phyloP scores from a whole-genome alignment of 2,888 invertebrate genomes.

The Drosophila affinis region DNA sequence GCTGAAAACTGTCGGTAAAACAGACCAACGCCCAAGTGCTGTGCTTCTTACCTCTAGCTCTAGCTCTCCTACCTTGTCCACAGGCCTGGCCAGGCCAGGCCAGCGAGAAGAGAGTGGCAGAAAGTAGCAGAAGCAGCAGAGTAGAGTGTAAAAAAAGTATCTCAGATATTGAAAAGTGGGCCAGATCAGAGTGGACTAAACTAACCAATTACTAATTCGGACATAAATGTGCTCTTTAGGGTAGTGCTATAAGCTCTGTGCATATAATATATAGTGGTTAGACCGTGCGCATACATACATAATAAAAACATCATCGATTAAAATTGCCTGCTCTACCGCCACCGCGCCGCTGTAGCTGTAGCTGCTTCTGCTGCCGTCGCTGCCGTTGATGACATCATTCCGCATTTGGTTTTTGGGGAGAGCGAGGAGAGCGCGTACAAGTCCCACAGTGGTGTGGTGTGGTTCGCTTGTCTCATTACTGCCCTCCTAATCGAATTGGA shows the following conservation, averaged over 20 bases:
- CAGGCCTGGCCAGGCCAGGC: conserved; percentile 6
- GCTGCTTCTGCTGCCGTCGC: conserved; percentile 33
- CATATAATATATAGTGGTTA: conserved; percentile 29
- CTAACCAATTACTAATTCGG: conserved; percentile 11
- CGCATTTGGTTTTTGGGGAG: conserved; percentile 53
- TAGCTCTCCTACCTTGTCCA: conserved; percentile 10
- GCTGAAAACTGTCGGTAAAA: conserved; percentile 46
- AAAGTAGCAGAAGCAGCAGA: conserved; percentile 27
- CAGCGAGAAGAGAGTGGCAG: conserved; percentile 30
- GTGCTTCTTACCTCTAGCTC: conserved; percentile 1
- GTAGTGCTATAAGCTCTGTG: conserved; percentile 4
- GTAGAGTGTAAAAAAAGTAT: conserved; percentile 56
- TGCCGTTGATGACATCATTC: conserved; percentile 74
- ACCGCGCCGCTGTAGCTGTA: conserved; percentile 34
- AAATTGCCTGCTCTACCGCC: conserved; percentile 62
- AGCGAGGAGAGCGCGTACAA: conserved; percentile 51
- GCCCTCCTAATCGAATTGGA: conserved; percentile 44
- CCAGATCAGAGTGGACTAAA: conserved; percentile 27
- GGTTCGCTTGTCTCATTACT: conserved; percentile 32
- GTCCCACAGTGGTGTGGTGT: conserved; percentile 22
- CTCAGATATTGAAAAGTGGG: conserved; percentile 60
- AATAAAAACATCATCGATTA: conserved; percentile 76
- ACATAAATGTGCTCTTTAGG: conserved; percentile 3
- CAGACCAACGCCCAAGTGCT: conserved; percentile 70
- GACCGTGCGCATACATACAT: conserved; percentile 32